These are phyloP conservation scores for Drosophila kambysellisi DNA, from an alignment of 2,888 invertebrate species.

Conservation along the genomic window DNA sequence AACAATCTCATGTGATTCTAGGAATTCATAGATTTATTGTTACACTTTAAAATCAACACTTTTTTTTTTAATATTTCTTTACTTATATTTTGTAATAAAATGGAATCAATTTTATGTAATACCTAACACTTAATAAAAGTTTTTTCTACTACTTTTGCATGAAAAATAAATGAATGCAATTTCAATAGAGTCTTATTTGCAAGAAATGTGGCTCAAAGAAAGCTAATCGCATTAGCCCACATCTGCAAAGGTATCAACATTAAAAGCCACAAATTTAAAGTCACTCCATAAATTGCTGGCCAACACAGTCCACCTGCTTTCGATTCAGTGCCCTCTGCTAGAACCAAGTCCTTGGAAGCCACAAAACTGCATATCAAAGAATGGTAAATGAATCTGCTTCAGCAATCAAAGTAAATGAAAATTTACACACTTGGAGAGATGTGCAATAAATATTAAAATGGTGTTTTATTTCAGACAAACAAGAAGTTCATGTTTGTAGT, in stretches of 20 bases:
- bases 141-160: neutral
- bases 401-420: slow-evolving; percentile 56
- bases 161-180: slow-evolving; percentile 6
- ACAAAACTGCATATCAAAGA: slow-evolving; percentile 54
- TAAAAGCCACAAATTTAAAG: slow-evolving; percentile 50
- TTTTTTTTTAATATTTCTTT: neutral
- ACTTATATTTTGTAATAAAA: neutral
- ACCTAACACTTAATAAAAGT: neutral
- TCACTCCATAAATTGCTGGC: slow-evolving; percentile 43
- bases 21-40: neutral
- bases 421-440: slow-evolving; percentile 35
- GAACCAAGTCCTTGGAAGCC: slow-evolving; percentile 13
- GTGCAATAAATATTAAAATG: slow-evolving; percentile 26
- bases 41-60: neutral
- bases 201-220: slow-evolving; percentile 28
- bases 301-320: slow-evolving; percentile 2
- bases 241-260: slow-evolving; percentile 31
- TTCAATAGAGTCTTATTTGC: slow-evolving; percentile 21
- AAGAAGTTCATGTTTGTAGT: neutral
- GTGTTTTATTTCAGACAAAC: slow-evolving; percentile 11
- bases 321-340: neutral
- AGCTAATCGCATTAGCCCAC: slow-evolving; percentile 53
- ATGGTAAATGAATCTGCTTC: slow-evolving; percentile 53
- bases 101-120: neutral
- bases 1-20: neutral